Percentiles rank a stretch among this genome's conserved stretches.
phyloP scores from a whole-genome alignment of 2,797 vertebrate genomes.

The Leptoclinus maculatus region DNA sequence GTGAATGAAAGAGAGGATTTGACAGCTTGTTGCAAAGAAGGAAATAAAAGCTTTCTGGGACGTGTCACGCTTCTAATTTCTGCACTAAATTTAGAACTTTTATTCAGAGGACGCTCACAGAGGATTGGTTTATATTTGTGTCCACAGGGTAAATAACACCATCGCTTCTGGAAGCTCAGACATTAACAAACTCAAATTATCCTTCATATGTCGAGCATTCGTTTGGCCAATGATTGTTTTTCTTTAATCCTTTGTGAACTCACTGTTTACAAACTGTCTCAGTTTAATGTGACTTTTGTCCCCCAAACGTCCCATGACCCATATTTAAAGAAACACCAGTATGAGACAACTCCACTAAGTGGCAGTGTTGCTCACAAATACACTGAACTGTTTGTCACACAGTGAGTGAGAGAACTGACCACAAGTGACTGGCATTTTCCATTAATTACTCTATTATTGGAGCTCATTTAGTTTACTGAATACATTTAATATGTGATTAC shows the following conservation, averaged over 20 bases:
- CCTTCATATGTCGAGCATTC: constrained; percentile 7
- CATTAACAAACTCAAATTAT: constrained; percentile 27
- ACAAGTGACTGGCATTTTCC: not conserved
- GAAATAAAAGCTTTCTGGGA: constrained; percentile 50
- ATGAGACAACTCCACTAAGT: constrained; percentile 43
- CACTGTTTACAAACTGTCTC: constrained; percentile 28
- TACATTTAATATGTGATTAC: not conserved
- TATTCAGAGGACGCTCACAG: constrained; percentile 30
- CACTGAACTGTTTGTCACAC: not conserved
- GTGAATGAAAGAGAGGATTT: constrained; percentile 43
- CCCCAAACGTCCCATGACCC: constrained; percentile 35
- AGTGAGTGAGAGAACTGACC: not conserved
- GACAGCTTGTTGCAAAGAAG: constrained; percentile 25
- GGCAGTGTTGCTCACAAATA: constrained; percentile 56
- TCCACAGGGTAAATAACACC: constrained; percentile 44
- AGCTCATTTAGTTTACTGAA: not conserved
- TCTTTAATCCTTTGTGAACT: constrained; percentile 25
- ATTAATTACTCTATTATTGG: not conserved
- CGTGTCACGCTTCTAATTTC: constrained; percentile 43
- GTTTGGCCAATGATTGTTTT: constrained; percentile 3
- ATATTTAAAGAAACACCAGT: constrained; percentile 33
- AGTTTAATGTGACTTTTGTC: constrained; percentile 34
- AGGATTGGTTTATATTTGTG: constrained; percentile 44
- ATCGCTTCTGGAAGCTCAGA: constrained; percentile 27
- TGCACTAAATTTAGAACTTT: constrained; percentile 40